Conservation (phyloP, 1,140 invertebrate genomes). For the Microplitis mediator region DNA sequence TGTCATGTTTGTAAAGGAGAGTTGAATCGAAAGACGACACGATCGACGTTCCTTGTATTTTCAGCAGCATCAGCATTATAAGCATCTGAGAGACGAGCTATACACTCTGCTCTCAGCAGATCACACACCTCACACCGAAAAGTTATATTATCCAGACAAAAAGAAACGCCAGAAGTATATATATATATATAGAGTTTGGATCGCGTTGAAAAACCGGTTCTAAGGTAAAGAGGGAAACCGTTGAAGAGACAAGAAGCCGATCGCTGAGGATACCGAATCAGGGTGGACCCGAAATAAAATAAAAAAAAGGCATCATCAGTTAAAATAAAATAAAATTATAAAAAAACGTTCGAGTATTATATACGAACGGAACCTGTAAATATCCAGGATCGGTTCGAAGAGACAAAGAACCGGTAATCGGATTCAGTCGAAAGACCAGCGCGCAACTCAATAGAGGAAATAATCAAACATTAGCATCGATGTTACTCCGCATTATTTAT, state of each 20-base stretch:
- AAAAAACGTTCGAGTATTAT: neutral
- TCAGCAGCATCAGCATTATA: too few relatives aligned
- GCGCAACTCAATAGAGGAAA: constrained; percentile 34
- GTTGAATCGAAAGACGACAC: neutral
- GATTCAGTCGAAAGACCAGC: constrained; percentile 16
- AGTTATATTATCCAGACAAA: constrained; percentile 9
- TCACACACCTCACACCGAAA: constrained; percentile 2
- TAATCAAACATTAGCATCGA: constrained; percentile 30
- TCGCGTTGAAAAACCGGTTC: constrained; percentile 41
- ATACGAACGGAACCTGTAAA: constrained; percentile 23
- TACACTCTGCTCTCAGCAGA: too few relatives aligned
- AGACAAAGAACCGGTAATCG: constrained; percentile 22
- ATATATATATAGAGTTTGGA: neutral
- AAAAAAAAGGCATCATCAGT: too few relatives aligned
- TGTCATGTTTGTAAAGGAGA: constrained; percentile 38
- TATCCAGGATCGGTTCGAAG: constrained; percentile 15
- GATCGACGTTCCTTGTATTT: neutral
- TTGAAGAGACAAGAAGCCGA: constrained; percentile 38
- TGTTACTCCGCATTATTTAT: constrained; percentile 4
- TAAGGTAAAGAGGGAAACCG: constrained; percentile 48
- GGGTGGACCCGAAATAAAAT: constrained; percentile 1
- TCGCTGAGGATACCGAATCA: constrained; percentile 16
- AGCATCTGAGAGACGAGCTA: too few relatives aligned
- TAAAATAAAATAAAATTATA: constrained; percentile 5
- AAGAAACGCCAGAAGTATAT: neutral